Conservation (phyloP, 2,888 invertebrate genomes). For the Sericinus montela region DNA sequence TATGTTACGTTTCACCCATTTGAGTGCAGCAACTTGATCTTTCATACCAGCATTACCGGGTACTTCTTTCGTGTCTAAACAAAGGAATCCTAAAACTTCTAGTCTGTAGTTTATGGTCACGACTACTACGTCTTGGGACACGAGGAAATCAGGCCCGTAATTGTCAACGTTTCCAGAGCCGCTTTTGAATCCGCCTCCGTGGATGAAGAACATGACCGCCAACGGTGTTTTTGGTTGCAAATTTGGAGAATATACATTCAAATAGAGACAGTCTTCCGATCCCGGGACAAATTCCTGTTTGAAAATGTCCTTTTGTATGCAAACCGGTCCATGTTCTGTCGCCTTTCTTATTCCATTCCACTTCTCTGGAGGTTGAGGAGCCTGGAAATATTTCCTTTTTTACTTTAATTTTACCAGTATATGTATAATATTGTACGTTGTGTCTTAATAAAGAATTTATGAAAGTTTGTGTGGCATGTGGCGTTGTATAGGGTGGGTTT, state of each 20-base stretch:
- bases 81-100: slow-evolving; percentile 46
- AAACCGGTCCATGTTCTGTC: slow-evolving; percentile 36
- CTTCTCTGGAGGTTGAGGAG: slow-evolving; percentile 36
- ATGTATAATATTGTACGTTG: too few relatives aligned
- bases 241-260: slow-evolving; percentile 51
- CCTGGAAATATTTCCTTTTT: too few relatives aligned
- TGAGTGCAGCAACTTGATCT: slow-evolving; percentile 48
- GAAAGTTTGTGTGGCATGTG: too few relatives aligned
- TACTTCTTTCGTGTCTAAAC: slow-evolving; percentile 41
- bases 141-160: slow-evolving; percentile 46
- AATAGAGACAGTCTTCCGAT: slow-evolving; percentile 49
- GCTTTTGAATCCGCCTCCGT: slow-evolving; percentile 41
- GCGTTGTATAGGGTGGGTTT: too few relatives aligned
- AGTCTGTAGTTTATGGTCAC: slow-evolving; percentile 55
- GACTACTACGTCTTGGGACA: slow-evolving; percentile 40
- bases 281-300: slow-evolving; percentile 28
- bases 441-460: too few relatives aligned
- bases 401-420: too few relatives aligned
- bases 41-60: slow-evolving; percentile 55
- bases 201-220: slow-evolving; percentile 53
- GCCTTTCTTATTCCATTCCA: slow-evolving; percentile 51
- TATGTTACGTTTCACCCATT: slow-evolving; percentile 45
- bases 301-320: slow-evolving; percentile 40
- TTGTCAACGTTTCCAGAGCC: slow-evolving; percentile 43
- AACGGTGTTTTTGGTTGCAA: slow-evolving; percentile 28